These are phyloP conservation scores for Perodicticus potto DNA, from an alignment of 2,797 vertebrate species.

Conservation along the genomic window DNA sequence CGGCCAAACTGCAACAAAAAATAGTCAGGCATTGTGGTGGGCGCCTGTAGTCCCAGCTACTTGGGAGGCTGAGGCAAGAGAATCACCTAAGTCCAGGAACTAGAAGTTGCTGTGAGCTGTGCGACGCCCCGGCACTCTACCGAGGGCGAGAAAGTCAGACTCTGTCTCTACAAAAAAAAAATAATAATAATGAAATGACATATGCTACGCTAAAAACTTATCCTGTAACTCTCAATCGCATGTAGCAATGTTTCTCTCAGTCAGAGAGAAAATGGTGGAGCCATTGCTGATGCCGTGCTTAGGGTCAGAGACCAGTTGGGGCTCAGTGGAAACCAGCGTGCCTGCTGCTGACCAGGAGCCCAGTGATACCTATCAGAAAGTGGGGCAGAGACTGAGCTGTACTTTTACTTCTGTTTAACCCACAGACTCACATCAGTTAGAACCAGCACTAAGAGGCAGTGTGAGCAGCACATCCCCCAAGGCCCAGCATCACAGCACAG, in stretches of 20 bases:
- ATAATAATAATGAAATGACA: background rate
- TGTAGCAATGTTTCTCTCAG: background rate
- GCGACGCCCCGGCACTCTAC: too few species aligned
- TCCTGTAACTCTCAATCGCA: background rate
- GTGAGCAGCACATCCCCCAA: background rate
- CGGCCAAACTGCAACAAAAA: too few species aligned
- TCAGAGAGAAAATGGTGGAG: background rate
- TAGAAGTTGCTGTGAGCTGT: too few species aligned
- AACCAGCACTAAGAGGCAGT: background rate
- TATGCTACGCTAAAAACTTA: background rate
- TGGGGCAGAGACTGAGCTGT: background rate
- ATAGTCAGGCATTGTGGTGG: too few species aligned
- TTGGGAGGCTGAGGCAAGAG: too few species aligned
- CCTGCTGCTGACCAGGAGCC: background rate
- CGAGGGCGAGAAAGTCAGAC: too few species aligned
- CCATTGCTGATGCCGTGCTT: background rate
- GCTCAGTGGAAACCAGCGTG: background rate
- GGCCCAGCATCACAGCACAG: background rate
- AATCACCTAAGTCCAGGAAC: too few species aligned
- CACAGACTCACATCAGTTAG: conserved; percentile 8
- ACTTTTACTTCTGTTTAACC: conserved; percentile 25
- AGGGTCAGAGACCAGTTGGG: background rate
- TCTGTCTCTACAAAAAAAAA: too few species aligned
- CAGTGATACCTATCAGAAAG: background rate
- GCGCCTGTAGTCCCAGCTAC: too few species aligned